A percentile compares a stretch with the other conserved stretches of the same genome.
phyloP scores from a whole-genome alignment of 2,797 vertebrate species.

The Coracias cyanogaster region DNA sequence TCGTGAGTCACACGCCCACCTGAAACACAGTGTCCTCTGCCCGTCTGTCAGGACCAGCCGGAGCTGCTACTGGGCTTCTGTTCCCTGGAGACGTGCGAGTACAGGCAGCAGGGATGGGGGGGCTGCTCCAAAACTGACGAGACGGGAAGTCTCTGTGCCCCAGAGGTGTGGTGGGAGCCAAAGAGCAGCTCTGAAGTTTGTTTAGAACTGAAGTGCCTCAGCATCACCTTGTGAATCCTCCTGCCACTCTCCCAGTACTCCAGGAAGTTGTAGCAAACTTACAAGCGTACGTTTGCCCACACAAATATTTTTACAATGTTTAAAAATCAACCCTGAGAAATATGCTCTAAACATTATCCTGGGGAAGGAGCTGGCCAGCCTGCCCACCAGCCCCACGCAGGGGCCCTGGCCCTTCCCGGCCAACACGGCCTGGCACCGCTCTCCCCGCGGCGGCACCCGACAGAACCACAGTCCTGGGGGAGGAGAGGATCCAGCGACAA shows the following conservation, averaged over 20 bases:
- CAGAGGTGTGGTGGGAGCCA: not conserved
- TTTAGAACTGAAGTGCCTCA: not conserved
- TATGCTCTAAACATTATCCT: not conserved
- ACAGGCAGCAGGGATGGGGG: not conserved
- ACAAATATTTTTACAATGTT: not conserved
- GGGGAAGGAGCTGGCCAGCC: not conserved
- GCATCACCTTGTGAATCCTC: not conserved
- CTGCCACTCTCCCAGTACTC: not conserved
- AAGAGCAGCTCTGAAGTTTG: not conserved
- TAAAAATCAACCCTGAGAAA: slow-evolving; percentile 10
- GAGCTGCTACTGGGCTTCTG: not conserved
- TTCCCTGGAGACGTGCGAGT: not conserved
- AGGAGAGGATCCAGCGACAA: not conserved
- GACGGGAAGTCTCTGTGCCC: not conserved
- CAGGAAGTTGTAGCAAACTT: not conserved
- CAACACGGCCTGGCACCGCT: not conserved
- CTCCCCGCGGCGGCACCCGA: not conserved
- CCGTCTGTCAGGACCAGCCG: slow-evolving; percentile 30
- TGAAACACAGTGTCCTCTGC: slow-evolving; percentile 16
- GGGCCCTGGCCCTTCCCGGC: not conserved
- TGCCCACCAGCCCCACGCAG: not conserved
- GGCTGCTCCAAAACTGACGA: accelerated
- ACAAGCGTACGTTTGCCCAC: not conserved
- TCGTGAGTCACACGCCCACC: slow-evolving; percentile 44
- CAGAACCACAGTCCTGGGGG: not conserved